Base-by-base conservation (phyloP, 2,113 vertebrate species). In the Deroptyus accipitrinus region DNA sequence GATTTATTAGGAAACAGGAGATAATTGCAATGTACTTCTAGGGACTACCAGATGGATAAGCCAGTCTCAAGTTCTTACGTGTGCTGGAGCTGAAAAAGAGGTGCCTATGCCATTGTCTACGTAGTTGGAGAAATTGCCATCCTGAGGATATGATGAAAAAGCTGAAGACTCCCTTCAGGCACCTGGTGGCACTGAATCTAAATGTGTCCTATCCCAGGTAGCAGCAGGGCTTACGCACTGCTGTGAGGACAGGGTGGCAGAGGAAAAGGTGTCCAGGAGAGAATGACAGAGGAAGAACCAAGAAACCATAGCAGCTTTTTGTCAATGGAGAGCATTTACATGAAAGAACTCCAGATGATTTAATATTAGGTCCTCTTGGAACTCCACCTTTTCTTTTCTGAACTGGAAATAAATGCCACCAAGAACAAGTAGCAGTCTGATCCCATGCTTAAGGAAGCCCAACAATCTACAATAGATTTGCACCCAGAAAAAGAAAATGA, bases 11-110 rank as follows among this genome's bases (percentile, higher is more conserved):
- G 77, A 94, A 86, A 35, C 44, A 76, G 73, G 64, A 93, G 73
- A 93, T 70, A 95, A 96, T 92, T 86, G 66, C 22, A 44, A 51
- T 46, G 62, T 69, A 94, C 19, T 96, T 96, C 91, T 85, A 95
- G 77, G 94, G 88, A 94, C 2, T 7, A 82, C 78, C 95, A 97
- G 95, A 96, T 96, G 94, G 87, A 89, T 77, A 84, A 91, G 44
- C 13, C 37, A 69, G 41, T 67, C 69, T 82, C 66, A 61, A 72
- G 51, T 24, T 23, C 83, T 89, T 68, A 62, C 86, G 62, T 66
- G 35, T 8, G 16, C 28, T 64, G 49, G 49, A 91, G 83, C 54
- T 87, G 49, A 92, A 76, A 7, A 6, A 69, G 86, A 48, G 46
- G 69, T 62, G 49, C 13, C 62, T 57, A 12, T 62, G 80, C 69